phyloP scores from a whole-genome alignment of 2,797 vertebrate species.

The Periophthalmus magnuspinnatus region DNA sequence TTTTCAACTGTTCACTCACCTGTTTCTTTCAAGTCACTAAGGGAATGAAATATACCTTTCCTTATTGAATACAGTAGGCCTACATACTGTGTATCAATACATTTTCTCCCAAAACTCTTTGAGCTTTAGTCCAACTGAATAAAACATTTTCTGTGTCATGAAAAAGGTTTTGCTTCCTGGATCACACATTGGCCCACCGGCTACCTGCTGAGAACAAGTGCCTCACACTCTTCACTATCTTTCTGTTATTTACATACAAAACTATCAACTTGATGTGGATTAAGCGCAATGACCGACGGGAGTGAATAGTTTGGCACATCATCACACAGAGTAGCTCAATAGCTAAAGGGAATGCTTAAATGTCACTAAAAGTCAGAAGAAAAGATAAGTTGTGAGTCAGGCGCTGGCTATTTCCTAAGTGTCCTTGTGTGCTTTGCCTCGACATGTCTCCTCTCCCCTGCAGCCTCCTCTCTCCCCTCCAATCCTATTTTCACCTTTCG shows the following conservation, averaged over 20 bases:
- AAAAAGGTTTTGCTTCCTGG: neutral
- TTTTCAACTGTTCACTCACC: no score
- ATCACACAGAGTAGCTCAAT: conserved; percentile 12
- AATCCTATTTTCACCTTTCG: conserved; percentile 63
- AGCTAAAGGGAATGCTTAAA: conserved; percentile 21
- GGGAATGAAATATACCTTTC: no score
- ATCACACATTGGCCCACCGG: neutral
- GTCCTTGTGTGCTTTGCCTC: conserved; percentile 21
- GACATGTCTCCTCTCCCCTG: conserved; percentile 49
- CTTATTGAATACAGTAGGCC: no score
- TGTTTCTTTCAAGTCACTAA: no score
- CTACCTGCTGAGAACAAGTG: neutral
- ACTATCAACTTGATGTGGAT: neutral
- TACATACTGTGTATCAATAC: no score
- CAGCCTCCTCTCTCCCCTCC: conserved; percentile 54
- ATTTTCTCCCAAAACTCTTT: neutral
- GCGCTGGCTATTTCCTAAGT: conserved; percentile 15
- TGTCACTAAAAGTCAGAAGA: conserved; percentile 21
- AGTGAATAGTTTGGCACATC: neutral
- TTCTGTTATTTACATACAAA: neutral
- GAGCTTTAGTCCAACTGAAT: neutral
- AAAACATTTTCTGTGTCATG: neutral
- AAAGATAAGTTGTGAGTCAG: conserved; percentile 19
- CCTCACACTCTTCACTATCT: neutral
- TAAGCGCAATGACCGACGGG: neutral